phyloP scores from a whole-genome alignment of 2,797 vertebrate species.

The Meriones psammophilus region DNA sequence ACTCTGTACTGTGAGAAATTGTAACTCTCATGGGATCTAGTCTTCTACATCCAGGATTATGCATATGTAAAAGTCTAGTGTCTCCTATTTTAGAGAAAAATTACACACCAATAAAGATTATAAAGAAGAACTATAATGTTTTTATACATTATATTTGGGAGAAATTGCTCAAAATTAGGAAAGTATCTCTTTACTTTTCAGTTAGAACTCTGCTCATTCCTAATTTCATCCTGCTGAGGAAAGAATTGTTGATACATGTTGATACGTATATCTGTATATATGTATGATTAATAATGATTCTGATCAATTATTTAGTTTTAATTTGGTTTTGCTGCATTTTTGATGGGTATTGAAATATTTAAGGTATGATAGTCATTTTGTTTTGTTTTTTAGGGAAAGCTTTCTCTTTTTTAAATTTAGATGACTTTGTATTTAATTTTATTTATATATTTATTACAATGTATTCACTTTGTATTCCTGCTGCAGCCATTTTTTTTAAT shows the following conservation, averaged over 20 bases:
- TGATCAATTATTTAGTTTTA: neutral
- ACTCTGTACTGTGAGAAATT: neutral
- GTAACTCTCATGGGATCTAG: neutral
- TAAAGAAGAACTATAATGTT: constrained; percentile 4
- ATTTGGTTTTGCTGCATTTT: neutral
- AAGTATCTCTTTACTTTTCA: constrained; percentile 48
- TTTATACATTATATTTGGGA: constrained; percentile 13
- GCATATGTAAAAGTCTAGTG: neutral
- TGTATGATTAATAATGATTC: neutral
- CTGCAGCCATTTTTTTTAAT: neutral
- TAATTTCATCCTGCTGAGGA: neutral
- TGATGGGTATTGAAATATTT: neutral
- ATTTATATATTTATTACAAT: too few species aligned
- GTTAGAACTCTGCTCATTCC: constrained; percentile 26
- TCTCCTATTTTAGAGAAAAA: constrained; percentile 23
- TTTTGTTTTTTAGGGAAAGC: too few species aligned
- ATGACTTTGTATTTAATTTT: too few species aligned
- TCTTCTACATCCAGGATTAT: constrained; percentile 8
- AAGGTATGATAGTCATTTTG: neutral
- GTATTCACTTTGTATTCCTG: too few species aligned
- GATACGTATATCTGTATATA: neutral
- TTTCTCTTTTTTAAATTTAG: too few species aligned
- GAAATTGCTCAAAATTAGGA: constrained; percentile 50
- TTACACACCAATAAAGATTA: constrained; percentile 30
- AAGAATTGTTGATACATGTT: constrained; percentile 24